phyloP scores from a whole-genome alignment of 2,797 vertebrate genomes.

The Thamnophis elegans region DNA sequence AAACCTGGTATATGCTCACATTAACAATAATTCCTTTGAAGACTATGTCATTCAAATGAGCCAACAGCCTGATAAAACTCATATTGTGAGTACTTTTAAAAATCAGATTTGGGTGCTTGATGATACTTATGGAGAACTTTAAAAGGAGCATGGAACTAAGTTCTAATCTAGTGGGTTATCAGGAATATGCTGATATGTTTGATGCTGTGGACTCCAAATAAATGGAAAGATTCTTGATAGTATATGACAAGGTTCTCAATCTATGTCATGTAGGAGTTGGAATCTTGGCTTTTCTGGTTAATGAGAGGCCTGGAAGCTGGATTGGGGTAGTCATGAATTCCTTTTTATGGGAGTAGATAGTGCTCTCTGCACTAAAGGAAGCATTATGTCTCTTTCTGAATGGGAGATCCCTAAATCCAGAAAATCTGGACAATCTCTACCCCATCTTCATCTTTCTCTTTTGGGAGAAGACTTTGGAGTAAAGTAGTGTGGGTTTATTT shows the following conservation, averaged over 20 bases:
- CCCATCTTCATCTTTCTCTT: background rate
- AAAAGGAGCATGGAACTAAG: background rate
- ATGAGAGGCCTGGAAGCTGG: background rate
- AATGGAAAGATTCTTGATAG: background rate
- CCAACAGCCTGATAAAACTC: background rate
- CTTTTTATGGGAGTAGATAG: background rate
- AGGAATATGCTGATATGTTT: background rate
- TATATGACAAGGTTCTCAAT: background rate
- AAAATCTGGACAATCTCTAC: background rate
- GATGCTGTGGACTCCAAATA: background rate
- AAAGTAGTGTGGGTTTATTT: background rate
- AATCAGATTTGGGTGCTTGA: background rate
- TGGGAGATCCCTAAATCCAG: background rate
- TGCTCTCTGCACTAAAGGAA: background rate
- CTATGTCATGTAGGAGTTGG: background rate
- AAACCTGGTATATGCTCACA: background rate
- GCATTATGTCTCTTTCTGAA: background rate
- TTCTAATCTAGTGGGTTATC: background rate
- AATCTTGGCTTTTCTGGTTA: background rate
- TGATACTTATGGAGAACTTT: background rate
- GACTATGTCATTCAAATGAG: background rate
- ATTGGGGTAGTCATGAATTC: background rate
- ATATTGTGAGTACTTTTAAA: background rate
- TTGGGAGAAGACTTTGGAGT: background rate
- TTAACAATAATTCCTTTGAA: background rate